Conservation (phyloP, 1,140 invertebrate genomes). For the Pentalonia nigronervosa region DNA sequence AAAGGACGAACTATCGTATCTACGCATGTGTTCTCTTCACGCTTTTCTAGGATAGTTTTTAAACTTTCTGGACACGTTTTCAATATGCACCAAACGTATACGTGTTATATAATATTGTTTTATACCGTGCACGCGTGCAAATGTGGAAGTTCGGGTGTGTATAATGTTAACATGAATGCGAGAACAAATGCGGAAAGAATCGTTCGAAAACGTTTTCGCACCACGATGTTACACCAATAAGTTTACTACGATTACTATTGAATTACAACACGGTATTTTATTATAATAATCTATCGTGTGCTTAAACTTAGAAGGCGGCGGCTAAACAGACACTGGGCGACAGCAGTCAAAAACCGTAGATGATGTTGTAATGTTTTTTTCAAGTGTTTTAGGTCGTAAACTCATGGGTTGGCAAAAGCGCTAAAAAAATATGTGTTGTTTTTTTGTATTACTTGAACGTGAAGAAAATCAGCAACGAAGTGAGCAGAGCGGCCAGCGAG, state of each 20-base stretch:
- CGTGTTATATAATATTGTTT: not conserved
- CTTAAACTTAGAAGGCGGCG: too few relatives aligned
- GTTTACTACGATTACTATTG: not conserved
- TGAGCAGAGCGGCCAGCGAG: constrained; percentile 66
- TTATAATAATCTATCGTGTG: not conserved
- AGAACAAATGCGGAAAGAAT: not conserved
- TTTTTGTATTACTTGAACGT: constrained; percentile 80
- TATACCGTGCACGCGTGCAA: not conserved
- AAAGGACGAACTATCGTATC: not conserved
- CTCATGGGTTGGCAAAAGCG: not conserved
- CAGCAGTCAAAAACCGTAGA: not conserved
- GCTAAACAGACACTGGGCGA: too few relatives aligned
- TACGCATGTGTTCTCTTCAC: not conserved
- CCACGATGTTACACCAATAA: not conserved
- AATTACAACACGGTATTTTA: not conserved
- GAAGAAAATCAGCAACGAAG: constrained; percentile 75
- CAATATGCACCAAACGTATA: not conserved
- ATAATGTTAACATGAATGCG: not conserved
- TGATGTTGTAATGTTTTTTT: not conserved
- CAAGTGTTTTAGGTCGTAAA: not conserved
- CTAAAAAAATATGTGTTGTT: not conserved
- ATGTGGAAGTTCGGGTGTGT: not conserved
- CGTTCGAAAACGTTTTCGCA: not conserved
- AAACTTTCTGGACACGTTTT: not conserved
- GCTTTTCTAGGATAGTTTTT: not conserved